Evolutionary conservation across 2,113 vertebrate species (phyloP).

Genomic region (Malurus cyaneus): DNA sequence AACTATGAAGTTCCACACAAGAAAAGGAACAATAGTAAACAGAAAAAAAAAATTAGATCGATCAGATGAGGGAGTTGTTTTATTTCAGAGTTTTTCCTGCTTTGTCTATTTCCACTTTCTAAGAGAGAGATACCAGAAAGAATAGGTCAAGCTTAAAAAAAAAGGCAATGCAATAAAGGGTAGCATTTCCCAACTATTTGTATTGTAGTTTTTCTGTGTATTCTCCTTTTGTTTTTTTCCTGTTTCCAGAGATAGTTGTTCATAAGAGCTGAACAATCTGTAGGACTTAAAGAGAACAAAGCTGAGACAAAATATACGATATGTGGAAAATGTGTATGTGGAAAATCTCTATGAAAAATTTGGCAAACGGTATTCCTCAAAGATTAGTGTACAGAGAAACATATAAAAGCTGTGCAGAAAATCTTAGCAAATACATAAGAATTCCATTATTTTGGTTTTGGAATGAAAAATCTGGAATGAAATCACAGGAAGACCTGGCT

Average conservation of each 20-base stretch:
- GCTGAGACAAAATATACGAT: background rate
- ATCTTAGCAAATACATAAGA: conserved; percentile 1
- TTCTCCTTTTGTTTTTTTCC: background rate
- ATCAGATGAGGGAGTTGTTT: background rate
- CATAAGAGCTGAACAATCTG: background rate
- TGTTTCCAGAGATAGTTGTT: background rate
- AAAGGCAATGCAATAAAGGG: no score
- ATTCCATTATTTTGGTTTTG: conserved; percentile 34
- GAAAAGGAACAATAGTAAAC: background rate
- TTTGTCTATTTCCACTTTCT: background rate
- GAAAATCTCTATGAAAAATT: conserved; percentile 24
- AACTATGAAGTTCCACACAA: background rate
- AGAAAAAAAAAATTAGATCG: background rate
- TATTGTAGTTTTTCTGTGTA: background rate
- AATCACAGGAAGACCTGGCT: background rate
- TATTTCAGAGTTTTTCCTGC: background rate
- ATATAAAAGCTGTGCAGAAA: conserved; percentile 10
- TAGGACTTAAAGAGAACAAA: background rate
- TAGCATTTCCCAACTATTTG: background rate
- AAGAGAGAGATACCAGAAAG: background rate
- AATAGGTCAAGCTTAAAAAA: no score
- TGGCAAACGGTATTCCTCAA: conserved; percentile 8
- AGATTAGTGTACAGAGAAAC: background rate
- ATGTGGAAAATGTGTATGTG: conserved; percentile 25
- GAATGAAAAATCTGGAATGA: conserved; percentile 5